These are phyloP conservation scores for Tenrec ecaudatus DNA, from an alignment of 2,113 vertebrate species.

Conservation along the genomic window DNA sequence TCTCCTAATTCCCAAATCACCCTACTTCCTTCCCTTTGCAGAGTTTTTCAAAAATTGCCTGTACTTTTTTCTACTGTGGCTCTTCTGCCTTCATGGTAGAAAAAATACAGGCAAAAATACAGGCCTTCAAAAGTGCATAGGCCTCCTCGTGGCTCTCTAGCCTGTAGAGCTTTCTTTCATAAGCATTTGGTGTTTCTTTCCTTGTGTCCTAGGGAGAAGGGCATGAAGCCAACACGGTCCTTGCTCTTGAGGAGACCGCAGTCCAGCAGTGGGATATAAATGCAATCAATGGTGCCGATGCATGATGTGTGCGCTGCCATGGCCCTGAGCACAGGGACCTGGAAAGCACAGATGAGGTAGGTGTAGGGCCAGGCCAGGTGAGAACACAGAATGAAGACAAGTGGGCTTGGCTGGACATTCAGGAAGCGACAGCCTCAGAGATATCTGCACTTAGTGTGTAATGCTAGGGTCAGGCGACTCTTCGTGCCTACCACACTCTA, in stretches of 20 bases:
- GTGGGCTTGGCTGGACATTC: not conserved
- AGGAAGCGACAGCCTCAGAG: not conserved
- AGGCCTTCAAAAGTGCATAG: not conserved
- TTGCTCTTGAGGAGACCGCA: not conserved
- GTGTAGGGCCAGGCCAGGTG: not conserved
- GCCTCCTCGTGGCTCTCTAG: not conserved
- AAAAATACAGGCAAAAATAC: no score
- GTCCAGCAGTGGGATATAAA: not conserved
- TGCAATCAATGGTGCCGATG: not conserved
- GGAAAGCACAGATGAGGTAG: not conserved
- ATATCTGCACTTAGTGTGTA: not conserved
- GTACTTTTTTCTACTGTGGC: not conserved
- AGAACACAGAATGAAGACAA: not conserved
- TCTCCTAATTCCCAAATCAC: not conserved
- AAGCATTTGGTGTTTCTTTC: not conserved
- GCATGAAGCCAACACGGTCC: not conserved
- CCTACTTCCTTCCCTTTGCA: not conserved
- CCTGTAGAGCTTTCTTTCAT: not conserved
- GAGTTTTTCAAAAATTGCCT: slow-evolving; percentile 21
- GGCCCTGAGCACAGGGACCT: not conserved
- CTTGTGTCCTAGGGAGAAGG: not conserved
- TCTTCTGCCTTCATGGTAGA: not conserved
- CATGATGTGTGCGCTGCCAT: not conserved
- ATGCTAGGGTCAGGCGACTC: not conserved
- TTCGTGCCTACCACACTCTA: not conserved